Evolutionary conservation across 2,797 vertebrate species (phyloP).

Genomic region (Tachyglossus aculeatus): DNA sequence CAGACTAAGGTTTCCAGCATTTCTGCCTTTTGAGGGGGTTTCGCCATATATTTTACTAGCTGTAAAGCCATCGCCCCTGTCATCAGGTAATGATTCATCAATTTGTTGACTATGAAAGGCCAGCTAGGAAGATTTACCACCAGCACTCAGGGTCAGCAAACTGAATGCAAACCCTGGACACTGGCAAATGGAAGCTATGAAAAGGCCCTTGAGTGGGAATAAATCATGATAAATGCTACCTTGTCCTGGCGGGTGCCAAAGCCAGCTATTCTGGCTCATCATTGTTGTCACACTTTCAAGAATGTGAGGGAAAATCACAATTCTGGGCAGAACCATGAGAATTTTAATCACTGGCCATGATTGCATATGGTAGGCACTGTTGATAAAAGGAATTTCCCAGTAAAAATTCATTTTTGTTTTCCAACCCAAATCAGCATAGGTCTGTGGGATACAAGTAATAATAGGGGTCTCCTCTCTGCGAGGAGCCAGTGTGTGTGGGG

Average conservation of each 20-base stretch:
- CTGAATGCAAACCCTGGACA: not conserved
- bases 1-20: not conserved
- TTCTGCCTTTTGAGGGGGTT: not conserved
- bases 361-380: too few species aligned
- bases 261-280: too few species aligned
- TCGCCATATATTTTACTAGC: not conserved
- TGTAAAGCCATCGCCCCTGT: not conserved
- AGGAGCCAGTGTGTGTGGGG: too few species aligned
- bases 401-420: too few species aligned
- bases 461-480: too few species aligned
- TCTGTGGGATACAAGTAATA: too few species aligned
- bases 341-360: too few species aligned
- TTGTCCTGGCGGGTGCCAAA: not conserved
- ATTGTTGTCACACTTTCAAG: too few species aligned
- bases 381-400: too few species aligned
- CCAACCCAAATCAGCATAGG: too few species aligned
- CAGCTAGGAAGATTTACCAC: not conserved
- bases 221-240: not conserved
- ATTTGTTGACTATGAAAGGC: not conserved
- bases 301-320: too few species aligned
- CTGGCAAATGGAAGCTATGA: not conserved
- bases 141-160: not conserved
- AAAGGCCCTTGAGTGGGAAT: not conserved
- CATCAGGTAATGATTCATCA: not conserved
- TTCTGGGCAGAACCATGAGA: too few species aligned